A percentile compares a stretch with the other conserved stretches of the same genome.
Evolutionary conservation across 1,140 invertebrate species (phyloP).

Genomic region (Neodiprion lecontei): DNA sequence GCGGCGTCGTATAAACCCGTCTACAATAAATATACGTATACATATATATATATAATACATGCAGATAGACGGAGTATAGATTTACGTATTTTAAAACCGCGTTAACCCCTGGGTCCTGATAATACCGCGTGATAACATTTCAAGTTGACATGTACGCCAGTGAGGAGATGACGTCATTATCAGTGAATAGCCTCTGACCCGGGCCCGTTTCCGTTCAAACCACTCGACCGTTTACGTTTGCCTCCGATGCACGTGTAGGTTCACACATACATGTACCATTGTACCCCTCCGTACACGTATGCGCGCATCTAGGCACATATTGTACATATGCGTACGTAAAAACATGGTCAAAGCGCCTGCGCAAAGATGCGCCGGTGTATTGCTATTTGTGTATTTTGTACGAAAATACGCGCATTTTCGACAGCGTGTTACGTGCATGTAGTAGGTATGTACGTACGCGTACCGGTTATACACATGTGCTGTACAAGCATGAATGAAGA

Average conservation of each 20-base stretch:
- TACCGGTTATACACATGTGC: background rate
- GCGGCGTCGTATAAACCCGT: no score
- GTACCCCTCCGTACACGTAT: background rate
- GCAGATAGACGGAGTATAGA: background rate
- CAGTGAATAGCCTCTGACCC: conserved; percentile 36
- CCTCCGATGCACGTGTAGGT: background rate
- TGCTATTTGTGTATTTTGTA: no score
- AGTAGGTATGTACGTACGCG: background rate
- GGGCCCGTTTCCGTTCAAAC: conserved; percentile 28
- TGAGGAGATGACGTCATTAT: conserved; percentile 36
- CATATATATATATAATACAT: no score
- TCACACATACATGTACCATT: background rate
- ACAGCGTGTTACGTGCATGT: no score
- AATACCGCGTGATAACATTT: conserved; percentile 22
- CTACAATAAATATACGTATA: no score
- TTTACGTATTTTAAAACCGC: conserved; percentile 1
- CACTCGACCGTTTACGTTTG: background rate
- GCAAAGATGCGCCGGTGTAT: no score
- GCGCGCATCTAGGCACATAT: background rate
- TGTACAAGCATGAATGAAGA: no score
- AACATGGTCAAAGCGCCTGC: no score
- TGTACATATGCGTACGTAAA: no score
- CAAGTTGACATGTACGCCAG: conserved; percentile 27
- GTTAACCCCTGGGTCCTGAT: background rate
- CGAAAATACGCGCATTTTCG: no score